Evolutionary conservation across 2,888 invertebrate species (phyloP), one percentile per base, ranked within the genome.

Genomic region (Drosophila mimetica): DNA sequence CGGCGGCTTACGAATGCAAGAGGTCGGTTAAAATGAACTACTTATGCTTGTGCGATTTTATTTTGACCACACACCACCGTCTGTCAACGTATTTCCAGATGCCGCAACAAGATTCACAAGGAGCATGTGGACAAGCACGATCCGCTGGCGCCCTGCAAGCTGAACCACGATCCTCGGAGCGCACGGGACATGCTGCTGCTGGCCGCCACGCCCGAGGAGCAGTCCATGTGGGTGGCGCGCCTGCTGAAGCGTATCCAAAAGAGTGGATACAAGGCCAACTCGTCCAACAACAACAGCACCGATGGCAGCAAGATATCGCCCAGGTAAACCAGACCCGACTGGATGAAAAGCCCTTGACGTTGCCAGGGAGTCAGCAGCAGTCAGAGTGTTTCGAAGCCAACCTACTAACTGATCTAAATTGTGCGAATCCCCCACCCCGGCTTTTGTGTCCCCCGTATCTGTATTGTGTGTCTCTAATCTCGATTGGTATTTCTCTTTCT

Each of bases 71-170:
- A 0, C 3, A 34, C n/a, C n/a, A 36, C 14, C 7, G 2, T 14
- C 14, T 8, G 14, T 4, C 4, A n/a, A n/a, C n/a, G n/a, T n/a
- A n/a, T n/a, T 67, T 58, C 1, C 96, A 98, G 98, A 79, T 99
- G 99, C 93, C 96, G 97, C 90, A 96, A 97, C 91, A 99, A 99
- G 94, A 96, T 99, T 90, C 99, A 99, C 93, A 97, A 97, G 92
- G 99, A 99, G 91, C 99, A 99, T 94, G 95, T 97, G 91, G 96
- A 96, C 87, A 93, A 94, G 80, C 93, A 93, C 82, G 97, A 97
- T 91, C 94, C 95, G 72, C 95, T 98, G 90, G 97, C 97, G 75
- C 98, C 98, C 47, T 99, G 99, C 93, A 99, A 98, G 93, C 94
- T 99, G 77, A 97, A 98, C 92, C 97, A 97, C 88, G 98, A 99